These are phyloP conservation scores for Ara ararauna DNA, from an alignment of 2,797 vertebrate genomes.

Conservation along the genomic window DNA sequence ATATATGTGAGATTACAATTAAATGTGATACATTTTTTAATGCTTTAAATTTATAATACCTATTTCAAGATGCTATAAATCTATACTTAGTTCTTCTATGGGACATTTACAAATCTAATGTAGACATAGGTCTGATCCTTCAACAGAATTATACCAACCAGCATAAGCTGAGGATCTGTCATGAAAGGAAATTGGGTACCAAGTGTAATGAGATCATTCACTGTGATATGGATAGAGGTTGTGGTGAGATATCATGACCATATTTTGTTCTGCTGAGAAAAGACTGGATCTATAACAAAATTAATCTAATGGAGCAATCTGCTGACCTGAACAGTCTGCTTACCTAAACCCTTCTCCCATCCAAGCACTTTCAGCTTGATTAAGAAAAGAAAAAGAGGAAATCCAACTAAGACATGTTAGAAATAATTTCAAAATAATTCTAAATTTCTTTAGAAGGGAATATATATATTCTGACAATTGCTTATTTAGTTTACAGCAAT, in stretches of 20 bases:
- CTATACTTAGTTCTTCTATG: neutral
- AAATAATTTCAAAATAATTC: neutral
- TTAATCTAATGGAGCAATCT: neutral
- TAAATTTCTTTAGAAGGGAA: neutral
- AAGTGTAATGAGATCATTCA: slow-evolving; percentile 31
- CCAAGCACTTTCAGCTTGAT: neutral
- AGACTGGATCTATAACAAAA: neutral
- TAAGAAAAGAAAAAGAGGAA: neutral
- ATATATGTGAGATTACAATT: neutral
- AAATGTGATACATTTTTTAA: neutral
- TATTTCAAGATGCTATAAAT: slow-evolving; percentile 12
- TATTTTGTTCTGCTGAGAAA: slow-evolving; percentile 56
- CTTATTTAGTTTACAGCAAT: neutral
- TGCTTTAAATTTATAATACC: neutral
- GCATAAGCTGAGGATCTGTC: slow-evolving; percentile 25
- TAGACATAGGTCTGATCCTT: neutral
- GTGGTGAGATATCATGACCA: slow-evolving; percentile 15
- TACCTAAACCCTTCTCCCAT: neutral
- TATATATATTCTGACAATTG: neutral
- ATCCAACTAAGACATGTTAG: neutral
- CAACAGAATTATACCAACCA: neutral
- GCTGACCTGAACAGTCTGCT: neutral
- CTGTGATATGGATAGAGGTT: neutral
- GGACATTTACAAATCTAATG: slow-evolving; percentile 1
- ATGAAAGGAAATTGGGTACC: slow-evolving; percentile 29